phyloP scores from a whole-genome alignment of 2,113 vertebrate species.

The Cisticola juncidis region DNA sequence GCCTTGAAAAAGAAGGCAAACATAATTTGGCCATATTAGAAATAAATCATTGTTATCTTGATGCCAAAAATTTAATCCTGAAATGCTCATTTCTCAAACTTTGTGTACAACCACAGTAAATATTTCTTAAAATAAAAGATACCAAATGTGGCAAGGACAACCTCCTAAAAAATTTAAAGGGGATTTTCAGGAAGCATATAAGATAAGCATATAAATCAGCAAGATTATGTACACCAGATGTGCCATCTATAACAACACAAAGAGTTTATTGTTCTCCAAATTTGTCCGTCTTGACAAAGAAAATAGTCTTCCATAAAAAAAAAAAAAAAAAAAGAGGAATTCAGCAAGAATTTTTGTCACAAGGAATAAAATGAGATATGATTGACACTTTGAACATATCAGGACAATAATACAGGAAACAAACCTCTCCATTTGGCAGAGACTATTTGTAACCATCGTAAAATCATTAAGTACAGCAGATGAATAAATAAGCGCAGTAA shows the following conservation, averaged over 20 bases:
- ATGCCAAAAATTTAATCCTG: background rate
- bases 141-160: background rate
- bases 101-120: background rate
- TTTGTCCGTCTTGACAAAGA: background rate
- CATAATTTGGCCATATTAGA: background rate
- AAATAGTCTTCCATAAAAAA: background rate
- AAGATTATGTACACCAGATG: background rate
- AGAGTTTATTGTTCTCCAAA: background rate
- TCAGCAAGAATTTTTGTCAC: background rate
- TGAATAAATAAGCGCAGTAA: background rate
- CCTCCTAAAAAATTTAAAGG: background rate
- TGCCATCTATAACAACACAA: background rate
- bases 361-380: background rate
- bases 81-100: background rate
- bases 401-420: background rate
- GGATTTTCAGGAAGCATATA: background rate
- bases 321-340: background rate
- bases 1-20: background rate
- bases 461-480: background rate
- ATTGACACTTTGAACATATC: background rate
- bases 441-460: background rate
- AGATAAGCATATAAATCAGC: background rate
- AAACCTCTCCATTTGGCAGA: background rate
- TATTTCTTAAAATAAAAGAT: background rate
- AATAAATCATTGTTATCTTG: background rate